Evolutionary conservation across 35 echinoderm and acorn worm genomes (phyloP).

Genomic region (Patiria miniata): DNA sequence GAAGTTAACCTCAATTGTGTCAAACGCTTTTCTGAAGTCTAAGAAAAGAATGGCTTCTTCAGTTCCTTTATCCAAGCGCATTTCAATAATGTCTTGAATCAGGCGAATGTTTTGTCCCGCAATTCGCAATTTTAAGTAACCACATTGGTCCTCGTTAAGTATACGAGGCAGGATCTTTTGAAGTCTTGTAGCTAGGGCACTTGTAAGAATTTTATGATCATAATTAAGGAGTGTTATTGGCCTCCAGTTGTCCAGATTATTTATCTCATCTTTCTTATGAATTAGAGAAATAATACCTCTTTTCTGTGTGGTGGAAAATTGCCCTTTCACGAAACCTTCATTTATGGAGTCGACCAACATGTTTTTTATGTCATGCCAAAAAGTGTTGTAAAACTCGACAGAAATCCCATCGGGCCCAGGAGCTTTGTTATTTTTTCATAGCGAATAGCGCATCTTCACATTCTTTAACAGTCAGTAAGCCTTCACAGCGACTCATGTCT

Average conservation of each 20-base stretch:
- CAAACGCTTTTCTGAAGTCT: constrained; percentile 10
- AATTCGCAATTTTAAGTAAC: not conserved
- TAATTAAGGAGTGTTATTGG: constrained; percentile 33
- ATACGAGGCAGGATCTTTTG: constrained; percentile 13
- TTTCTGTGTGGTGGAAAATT: constrained; percentile 13
- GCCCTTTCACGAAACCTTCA: not conserved
- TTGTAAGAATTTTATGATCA: constrained; percentile 37
- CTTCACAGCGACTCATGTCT: constrained; percentile 30
- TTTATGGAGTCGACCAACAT: constrained; percentile 27
- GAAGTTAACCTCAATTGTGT: constrained; percentile 7
- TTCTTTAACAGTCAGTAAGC: not conserved
- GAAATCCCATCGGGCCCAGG: constrained; percentile 42
- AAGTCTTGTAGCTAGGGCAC: constrained; percentile 10
- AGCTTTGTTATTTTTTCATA: constrained; percentile 16
- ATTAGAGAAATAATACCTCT: constrained; percentile 40
- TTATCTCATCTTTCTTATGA: constrained; percentile 15
- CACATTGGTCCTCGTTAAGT: not conserved
- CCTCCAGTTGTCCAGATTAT: constrained; percentile 20
- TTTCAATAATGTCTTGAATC: not conserved
- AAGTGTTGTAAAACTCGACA: constrained; percentile 25
- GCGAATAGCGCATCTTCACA: not conserved
- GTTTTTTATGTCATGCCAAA: constrained; percentile 25
- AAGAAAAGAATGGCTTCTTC: not conserved
- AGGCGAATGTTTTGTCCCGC: constrained; percentile 5
- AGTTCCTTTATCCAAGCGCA: not conserved